Conservation (phyloP, 2,888 invertebrate genomes). For the Formica aserva region DNA sequence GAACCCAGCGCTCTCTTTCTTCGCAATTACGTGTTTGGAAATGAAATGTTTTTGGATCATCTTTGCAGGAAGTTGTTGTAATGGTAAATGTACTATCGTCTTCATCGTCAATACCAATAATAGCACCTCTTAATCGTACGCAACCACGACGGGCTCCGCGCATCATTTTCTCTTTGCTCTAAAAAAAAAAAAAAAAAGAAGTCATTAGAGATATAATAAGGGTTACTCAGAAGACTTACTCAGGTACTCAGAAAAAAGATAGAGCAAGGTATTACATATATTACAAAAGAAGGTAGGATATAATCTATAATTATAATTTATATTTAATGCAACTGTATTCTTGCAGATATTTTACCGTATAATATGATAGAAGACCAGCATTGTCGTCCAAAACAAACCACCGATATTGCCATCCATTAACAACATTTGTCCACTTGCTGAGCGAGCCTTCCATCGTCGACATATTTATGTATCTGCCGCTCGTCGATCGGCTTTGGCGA, state of each 20-base stretch:
- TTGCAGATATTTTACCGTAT: slow-evolving; percentile 90
- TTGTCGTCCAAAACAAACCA: slow-evolving; percentile 99
- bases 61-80: slow-evolving; percentile 88
- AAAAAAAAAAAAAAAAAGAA: slow-evolving; percentile 79
- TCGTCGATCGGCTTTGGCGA: not conserved
- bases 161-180: slow-evolving; percentile 99
- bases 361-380: slow-evolving; percentile 98
- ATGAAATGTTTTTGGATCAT: slow-evolving; percentile 99
- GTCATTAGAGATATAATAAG: not conserved
- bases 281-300: not conserved
- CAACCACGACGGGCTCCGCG: slow-evolving; percentile 98
- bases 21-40: slow-evolving; percentile 98
- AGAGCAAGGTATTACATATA: not conserved
- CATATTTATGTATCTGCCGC: slow-evolving; percentile 79
- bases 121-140: slow-evolving; percentile 98
- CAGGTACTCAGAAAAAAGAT: not conserved
- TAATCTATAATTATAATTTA: not conserved
- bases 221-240: too few species aligned
- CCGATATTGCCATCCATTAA: slow-evolving; percentile 99
- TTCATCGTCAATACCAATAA: slow-evolving; percentile 99
- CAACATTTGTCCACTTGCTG: slow-evolving; percentile 99
- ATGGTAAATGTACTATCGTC: slow-evolving; percentile 99
- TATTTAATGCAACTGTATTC: not conserved
- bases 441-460: slow-evolving; percentile 96
- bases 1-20: slow-evolving; percentile 98